Evolutionary conservation across 2,113 vertebrate species (phyloP), one percentile per base, ranked within the genome.

Genomic region (Zosterops hypoxanthus): DNA sequence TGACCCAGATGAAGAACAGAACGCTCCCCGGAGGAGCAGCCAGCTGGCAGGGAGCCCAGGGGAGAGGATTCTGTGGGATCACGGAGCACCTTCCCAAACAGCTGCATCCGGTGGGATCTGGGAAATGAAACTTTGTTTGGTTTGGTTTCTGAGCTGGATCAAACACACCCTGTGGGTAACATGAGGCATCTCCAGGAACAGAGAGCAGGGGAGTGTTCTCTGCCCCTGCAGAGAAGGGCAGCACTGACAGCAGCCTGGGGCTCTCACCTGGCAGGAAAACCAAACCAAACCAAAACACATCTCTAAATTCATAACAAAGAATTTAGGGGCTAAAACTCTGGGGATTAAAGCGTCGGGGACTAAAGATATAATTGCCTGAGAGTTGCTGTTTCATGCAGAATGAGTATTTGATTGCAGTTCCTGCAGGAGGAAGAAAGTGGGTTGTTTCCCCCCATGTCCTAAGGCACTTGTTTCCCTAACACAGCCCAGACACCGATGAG

Each of bases 1-100:
- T 95, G 94, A 93, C 91, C 73, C 83, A 80, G 81, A 79, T 88
- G 64, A 96, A 93, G 94, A 96, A 94, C 96, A 96, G 95, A 95
- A 90, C 1, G 47, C 90, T 94, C 57, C 82, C 1, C 3, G 4
- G 72, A 49, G 11, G 11, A 91, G 92, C 71, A 88, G 92, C 91
- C 91, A 92, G 22, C 87, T 96, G 95, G 95, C 95, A 91, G 87
- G 78, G 53, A 60, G 95, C 94, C 96, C 84, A 50, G 86, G 86
- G 68, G 42, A 81, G 14, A 66, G 87, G 22, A 78, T 66, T 69
- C 81, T 85, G 76, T 6, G 3, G 64, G 85, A 78, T 49, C 82
- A 34, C 15, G 42, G 59, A 90, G 82, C 19, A 68, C 66, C 64
- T 89, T 91, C 86, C 36, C 12, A 0, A 86, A 29, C 81, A 60